Base-by-base conservation (phyloP, 2,888 invertebrate genomes). In the Anticlea derivata region DNA sequence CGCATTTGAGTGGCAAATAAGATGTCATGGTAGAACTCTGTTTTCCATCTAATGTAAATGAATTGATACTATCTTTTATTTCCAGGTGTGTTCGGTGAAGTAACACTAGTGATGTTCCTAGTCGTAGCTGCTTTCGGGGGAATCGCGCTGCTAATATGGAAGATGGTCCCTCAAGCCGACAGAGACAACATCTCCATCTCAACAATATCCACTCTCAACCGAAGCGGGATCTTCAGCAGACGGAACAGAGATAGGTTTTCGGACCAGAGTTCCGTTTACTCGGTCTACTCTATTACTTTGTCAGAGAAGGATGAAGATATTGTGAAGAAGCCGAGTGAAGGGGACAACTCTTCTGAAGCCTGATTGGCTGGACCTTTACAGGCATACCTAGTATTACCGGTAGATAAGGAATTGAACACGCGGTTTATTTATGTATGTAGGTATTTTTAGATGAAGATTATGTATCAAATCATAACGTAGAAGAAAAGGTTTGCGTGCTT, bases 81-180 rank as follows among this genome's bases (percentile, higher is more conserved):
- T 86, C 10, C 81, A 92, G 91, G 83, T 68, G 81, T 82, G 66
- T 82, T 83, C 51, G 88, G 90, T 10, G 90, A 91, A 70, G 80
- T 92, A 31, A 79, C 86, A 2, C 59, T 93, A 29, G 91, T 93
- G 23, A 91, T 92, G 71, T 91, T 93, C 70, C 68, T 93, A 47
- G 91, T 92, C 43, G 88, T 92, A n/a, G 91, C 92, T 10, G 92
- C 92, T 13, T 88, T 93, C 50, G 92, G 92, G 13, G 92, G 92
- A 6, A 78, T 93, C 29, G 91, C 92, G 1, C 76, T 92, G 26
- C 69, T 92, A 40, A 91, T 92, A 55, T 87, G 93, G 82, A 92
- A 92, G 70, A 81, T 92, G 68, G 91, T 92, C 23, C 92, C 92
- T 23, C 92, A 91, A 71, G 74, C 78, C 4, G 91, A 91, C 24